Conservation (phyloP, 2,888 invertebrate species). For the Keiferia lycopersicella region DNA sequence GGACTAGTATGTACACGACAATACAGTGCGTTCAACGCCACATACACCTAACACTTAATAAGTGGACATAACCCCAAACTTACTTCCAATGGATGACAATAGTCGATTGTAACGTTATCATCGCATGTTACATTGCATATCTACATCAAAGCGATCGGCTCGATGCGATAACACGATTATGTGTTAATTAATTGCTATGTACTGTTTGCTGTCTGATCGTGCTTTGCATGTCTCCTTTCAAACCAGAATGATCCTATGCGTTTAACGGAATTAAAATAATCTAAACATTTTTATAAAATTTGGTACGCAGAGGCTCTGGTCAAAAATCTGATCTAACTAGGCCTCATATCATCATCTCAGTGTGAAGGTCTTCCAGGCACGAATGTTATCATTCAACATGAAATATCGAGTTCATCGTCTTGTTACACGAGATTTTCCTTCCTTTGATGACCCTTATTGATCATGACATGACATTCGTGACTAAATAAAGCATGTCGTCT, state of each 20-base stretch:
- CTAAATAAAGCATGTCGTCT: constrained; percentile 1
- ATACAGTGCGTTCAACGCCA: neutral
- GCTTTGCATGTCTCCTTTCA: constrained; percentile 51
- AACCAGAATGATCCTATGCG: constrained; percentile 40
- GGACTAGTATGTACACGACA: neutral
- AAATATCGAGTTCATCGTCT: constrained; percentile 8
- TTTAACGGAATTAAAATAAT: constrained; percentile 9
- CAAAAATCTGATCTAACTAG: too few relatives aligned
- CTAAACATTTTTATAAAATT: too few relatives aligned
- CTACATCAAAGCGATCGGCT: constrained; percentile 46
- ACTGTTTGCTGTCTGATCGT: constrained; percentile 53
- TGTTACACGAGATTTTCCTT: constrained; percentile 1
- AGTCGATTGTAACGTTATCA: constrained; percentile 37
- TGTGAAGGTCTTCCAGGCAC: too few relatives aligned
- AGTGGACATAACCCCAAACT: constrained; percentile 15
- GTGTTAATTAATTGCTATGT: constrained; percentile 47
- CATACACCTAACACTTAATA: constrained; percentile 27
- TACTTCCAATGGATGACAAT: constrained; percentile 19
- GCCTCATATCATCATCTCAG: too few relatives aligned
- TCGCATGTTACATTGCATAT: constrained; percentile 44
- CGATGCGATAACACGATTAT: constrained; percentile 46
- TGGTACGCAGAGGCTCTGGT: too few relatives aligned
- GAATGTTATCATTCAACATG: neutral
- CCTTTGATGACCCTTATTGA: constrained; percentile 3
- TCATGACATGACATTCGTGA: too few relatives aligned